These are phyloP conservation scores for Girardia tigrina DNA, from an alignment of 2,888 invertebrate species.

Conservation along the genomic window DNA sequence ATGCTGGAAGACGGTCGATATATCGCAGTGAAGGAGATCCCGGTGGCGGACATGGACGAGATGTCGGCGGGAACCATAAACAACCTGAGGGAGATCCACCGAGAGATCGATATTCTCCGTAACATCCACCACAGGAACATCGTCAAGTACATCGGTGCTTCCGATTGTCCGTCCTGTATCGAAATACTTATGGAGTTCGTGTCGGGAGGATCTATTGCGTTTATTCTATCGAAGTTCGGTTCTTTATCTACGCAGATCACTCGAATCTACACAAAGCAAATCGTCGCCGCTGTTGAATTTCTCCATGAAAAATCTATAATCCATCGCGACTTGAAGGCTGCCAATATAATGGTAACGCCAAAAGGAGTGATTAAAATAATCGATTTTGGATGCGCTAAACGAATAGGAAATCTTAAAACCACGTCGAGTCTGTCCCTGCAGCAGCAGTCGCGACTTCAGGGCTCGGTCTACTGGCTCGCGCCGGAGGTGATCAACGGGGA, in stretches of 20 bases:
- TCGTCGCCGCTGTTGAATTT: conserved; percentile 50
- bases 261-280: conserved; percentile 47
- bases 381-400: conserved; percentile 51
- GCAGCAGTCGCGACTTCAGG: conserved; percentile 36
- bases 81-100: conserved; percentile 43
- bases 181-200: conserved; percentile 51
- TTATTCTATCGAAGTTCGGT: conserved; percentile 47
- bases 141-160: conserved; percentile 50
- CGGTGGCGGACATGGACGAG: conserved; percentile 45
- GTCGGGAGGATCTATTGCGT: conserved; percentile 50
- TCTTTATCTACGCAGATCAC: conserved; percentile 49
- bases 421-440: not conserved
- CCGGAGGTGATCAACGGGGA: conserved; percentile 50
- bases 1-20: conserved; percentile 48
- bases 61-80: not conserved
- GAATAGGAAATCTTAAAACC: conserved; percentile 38
- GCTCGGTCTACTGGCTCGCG: conserved; percentile 51
- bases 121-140: conserved; percentile 49
- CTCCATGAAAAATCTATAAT: conserved; percentile 49
- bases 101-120: conserved; percentile 49
- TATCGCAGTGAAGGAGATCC: conserved; percentile 51
- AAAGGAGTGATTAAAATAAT: conserved; percentile 50
- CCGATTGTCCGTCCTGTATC: conserved; percentile 47
- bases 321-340: conserved; percentile 51
- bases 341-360: conserved; percentile 50